Evolutionary conservation across 1,140 invertebrate genomes (phyloP), one percentile per base, ranked within the genome.

Genomic region (Trachymyrmex cornetzi): DNA sequence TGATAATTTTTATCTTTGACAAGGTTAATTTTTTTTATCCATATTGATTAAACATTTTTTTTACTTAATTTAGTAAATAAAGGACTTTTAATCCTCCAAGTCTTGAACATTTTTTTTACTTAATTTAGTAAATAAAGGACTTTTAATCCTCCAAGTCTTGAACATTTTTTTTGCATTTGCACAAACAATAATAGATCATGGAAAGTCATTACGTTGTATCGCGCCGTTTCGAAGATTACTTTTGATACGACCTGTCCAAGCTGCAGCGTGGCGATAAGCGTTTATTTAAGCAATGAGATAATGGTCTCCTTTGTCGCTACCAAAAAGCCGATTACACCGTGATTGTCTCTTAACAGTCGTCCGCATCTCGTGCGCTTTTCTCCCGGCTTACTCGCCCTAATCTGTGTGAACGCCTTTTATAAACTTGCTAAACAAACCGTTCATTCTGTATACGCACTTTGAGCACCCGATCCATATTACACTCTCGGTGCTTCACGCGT

Each of bases 201-300:
- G n/a, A 80, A 80, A 38, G 24, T 71, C 34, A 11, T 59, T 30
- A 11, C 11, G 9, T 50, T 38, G 44, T 34, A 14, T 16, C 9
- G 9, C 38, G 38, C 38, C 9, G 2, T 69, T 16, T 9, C 19
- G 55, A 34, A 38, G 38, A 61, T 27, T 57, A 75, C 79, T 87
- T 90, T 88, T 89, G 75, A n/a, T 59, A 30, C 44, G 44, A 44
- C 80, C 82, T 90, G 85, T 91, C 82, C 81, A 72, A 85, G 72
- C 86, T 82, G 75, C 63, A 64, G 85, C 48, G 53, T 86, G 64
- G 87, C 87, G 91, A 93, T 92, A 90, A 88, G 67, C 88, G 67
- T 92, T 89, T 94, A 92, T 93, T 93, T 94, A 89, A 91, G 77
- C 93, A 93, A 94, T 90, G 85, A 94, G 94, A 94, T 94, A 94